Evolutionary conservation across 2,797 vertebrate genomes (phyloP).

Genomic region (Coracias cyanogaster): DNA sequence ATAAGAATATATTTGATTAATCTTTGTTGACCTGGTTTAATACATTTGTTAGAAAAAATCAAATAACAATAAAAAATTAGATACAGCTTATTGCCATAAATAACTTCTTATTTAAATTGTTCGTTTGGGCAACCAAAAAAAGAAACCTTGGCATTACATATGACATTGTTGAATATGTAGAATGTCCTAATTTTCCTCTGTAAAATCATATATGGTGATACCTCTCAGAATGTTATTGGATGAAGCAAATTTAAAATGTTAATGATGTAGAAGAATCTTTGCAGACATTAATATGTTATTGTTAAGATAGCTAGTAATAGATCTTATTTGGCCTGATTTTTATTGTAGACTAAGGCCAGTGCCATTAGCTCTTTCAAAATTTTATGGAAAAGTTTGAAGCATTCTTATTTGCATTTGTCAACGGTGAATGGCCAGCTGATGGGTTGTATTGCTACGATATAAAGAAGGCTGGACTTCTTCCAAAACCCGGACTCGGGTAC

Average conservation of each 20-base stretch:
- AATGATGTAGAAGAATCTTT: not conserved
- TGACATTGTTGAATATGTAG: not conserved
- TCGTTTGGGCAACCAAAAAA: not conserved
- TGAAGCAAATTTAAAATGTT: not conserved
- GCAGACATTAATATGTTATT: too few relatives aligned
- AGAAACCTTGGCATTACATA: not conserved
- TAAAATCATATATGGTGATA: not conserved
- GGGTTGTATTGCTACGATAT: not conserved
- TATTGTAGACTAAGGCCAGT: not conserved
- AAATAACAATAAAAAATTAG: slow-evolving; percentile 52
- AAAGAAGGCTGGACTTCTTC: not conserved
- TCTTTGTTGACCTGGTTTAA: not conserved
- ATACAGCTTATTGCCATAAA: slow-evolving; percentile 21
- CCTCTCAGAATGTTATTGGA: accelerated
- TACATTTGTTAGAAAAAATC: slow-evolving; percentile 39
- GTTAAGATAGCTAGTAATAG: not conserved
- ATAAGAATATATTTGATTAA: slow-evolving; percentile 38
- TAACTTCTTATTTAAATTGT: slow-evolving; percentile 29
- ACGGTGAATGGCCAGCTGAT: not conserved
- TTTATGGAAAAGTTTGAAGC: not conserved
- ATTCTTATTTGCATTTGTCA: not conserved
- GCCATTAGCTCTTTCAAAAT: not conserved
- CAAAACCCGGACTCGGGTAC: not conserved
- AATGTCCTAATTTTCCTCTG: not conserved
- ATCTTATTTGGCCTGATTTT: too few relatives aligned